Conservation (phyloP, 2,113 vertebrate genomes). For the Grammomys surdaster region DNA sequence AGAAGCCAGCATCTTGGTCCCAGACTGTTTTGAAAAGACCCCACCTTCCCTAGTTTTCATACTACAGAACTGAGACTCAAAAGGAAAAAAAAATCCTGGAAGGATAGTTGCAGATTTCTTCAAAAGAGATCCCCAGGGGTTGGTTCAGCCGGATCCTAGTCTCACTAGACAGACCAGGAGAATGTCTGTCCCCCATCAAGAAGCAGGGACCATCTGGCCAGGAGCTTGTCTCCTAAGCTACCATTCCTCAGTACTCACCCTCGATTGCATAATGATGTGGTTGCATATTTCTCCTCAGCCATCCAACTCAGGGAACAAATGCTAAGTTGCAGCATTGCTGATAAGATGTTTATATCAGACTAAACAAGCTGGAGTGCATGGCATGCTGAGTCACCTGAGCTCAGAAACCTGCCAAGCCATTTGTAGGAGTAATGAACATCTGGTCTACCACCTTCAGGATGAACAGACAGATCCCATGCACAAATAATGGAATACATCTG, state of each 20-base stretch:
- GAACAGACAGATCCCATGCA: conserved; percentile 80
- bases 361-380: conserved; percentile 79
- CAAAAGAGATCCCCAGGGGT: background rate
- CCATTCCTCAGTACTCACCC: conserved; percentile 59
- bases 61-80: background rate
- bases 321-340: conserved; percentile 86
- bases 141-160: background rate
- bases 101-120: background rate
- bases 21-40: background rate
- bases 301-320: conserved; percentile 60
- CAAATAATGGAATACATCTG: conserved; percentile 62
- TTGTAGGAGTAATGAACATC: conserved; percentile 62
- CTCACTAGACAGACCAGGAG: background rate
- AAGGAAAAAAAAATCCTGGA: background rate
- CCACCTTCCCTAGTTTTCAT: background rate
- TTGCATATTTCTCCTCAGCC: conserved; percentile 84
- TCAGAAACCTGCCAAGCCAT: conserved; percentile 74
- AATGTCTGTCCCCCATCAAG: background rate
- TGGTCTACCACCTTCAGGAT: conserved; percentile 51
- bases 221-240: conserved; percentile 35
- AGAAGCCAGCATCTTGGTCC: background rate
- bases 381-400: conserved; percentile 81
- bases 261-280: conserved; percentile 84
- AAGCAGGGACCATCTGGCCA: background rate
- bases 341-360: conserved; percentile 89